Base-by-base conservation (phyloP, 2,113 vertebrate genomes). In the Engystomops pustulosus region DNA sequence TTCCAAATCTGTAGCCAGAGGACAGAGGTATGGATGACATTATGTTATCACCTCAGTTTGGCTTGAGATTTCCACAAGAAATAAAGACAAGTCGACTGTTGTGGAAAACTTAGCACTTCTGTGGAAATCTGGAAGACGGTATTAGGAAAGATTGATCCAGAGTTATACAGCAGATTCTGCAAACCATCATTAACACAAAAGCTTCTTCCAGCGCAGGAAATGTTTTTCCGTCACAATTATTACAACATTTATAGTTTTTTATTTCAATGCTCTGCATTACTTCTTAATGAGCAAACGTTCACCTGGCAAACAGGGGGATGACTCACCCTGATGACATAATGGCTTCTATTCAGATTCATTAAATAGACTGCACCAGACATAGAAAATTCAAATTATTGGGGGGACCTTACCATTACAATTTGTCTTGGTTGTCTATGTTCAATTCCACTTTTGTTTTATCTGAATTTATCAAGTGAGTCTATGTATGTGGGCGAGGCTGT, bases 121-220 rank as follows among this genome's bases (percentile, higher is more conserved):
- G 6, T 55, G 74, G 74, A 77, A 77, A 77, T 53, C 74, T 77
- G 74, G 74, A 58, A 77, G 18, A 11, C 15, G 11, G 10, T 77
- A 15, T 36, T n/a, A 55, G 51, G 49, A 77, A 77, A 77, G 49
- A 23, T 53, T 77, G 51, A 77, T 75, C 47, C 23, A 20, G 45
- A 34, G n/a, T 4, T 34, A 25, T n/a, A 51, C 18, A 77, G 25
- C 25, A 58, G 49, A 77, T 77, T 55, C 51, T 77, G 32, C 34
- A 27, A 75, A 53, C 72, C 32, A 23, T 77, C 74, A 38, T 58
- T 77, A 77, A 77, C 74, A 55, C 49, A 8, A 58, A n/a, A 76
- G 30, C 8, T 15, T 53, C 47, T n/a, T 76, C 72, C 72, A 75
- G 15, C 30, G 30, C 17, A 36, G 11, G 3, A 58, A 53, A 53